Conservation (phyloP, 1,140 invertebrate genomes). For the Calosoma granatense region DNA sequence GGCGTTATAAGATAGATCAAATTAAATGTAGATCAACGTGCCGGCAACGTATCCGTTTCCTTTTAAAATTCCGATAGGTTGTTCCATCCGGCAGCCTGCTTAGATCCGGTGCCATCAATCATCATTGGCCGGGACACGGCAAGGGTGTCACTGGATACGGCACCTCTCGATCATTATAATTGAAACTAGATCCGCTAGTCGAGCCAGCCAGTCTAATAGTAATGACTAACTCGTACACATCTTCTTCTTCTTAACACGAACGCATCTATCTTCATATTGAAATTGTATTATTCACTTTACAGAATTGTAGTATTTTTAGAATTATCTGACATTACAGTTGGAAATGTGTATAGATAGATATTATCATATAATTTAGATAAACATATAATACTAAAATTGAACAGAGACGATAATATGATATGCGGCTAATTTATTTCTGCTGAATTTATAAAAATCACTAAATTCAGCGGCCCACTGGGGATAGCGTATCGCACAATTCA, state of each 20-base stretch:
- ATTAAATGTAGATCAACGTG: slow-evolving; percentile 7
- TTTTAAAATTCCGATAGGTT: not conserved
- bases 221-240: no score
- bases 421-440: not conserved
- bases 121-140: not conserved
- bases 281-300: not conserved
- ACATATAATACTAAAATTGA: slow-evolving; percentile 2
- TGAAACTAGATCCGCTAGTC: not conserved
- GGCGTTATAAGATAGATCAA: slow-evolving; percentile 1
- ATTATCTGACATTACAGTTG: no score
- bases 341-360: no score
- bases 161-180: slow-evolving; percentile 1
- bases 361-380: no score
- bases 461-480: not conserved
- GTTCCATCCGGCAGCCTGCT: not conserved
- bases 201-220: not conserved
- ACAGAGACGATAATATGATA: not conserved
- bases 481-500: not conserved
- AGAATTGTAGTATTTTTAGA: slow-evolving; percentile 14
- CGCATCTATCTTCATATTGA: not conserved
- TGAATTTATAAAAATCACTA: slow-evolving; percentile 8
- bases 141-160: not conserved
- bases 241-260: not conserved
- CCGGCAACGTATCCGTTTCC: not conserved
- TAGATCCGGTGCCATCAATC: not conserved